These are phyloP conservation scores for Acanthoscelides obtectus DNA, from an alignment of 2,888 invertebrate species.

Conservation along the genomic window DNA sequence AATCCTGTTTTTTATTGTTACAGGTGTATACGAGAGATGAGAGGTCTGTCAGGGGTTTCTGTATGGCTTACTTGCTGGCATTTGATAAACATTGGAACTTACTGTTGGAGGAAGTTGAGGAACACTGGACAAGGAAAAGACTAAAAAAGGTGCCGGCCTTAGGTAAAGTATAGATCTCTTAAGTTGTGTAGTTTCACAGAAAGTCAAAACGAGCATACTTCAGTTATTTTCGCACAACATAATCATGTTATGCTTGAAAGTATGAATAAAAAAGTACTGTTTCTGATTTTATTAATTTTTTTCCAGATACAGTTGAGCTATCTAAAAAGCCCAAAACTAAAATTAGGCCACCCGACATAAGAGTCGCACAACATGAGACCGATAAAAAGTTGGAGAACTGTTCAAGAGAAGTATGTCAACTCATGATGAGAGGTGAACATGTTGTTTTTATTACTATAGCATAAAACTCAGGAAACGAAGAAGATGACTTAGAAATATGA, in stretches of 20 bases:
- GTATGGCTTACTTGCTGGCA: constrained; percentile 73
- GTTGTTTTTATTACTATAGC: constrained; percentile 46
- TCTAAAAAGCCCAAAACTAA: constrained; percentile 35
- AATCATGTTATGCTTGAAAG: too few species aligned
- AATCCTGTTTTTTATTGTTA: constrained; percentile 21
- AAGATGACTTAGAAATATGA: constrained; percentile 1
- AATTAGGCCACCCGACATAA: constrained; percentile 47
- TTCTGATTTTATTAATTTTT: background rate
- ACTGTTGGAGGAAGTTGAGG: constrained; percentile 75
- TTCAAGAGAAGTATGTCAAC: constrained; percentile 61
- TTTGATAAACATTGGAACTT: constrained; percentile 96
- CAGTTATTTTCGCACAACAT: too few species aligned
- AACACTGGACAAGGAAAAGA: constrained; percentile 68
- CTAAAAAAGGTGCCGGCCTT: constrained; percentile 59
- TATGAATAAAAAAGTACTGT: too few species aligned
- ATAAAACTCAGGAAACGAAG: constrained; percentile 1
- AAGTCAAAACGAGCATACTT: too few species aligned
- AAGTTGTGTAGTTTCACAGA: background rate
- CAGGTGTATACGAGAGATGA: constrained; percentile 74
- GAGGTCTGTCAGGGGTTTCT: constrained; percentile 67
- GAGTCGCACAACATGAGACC: constrained; percentile 35
- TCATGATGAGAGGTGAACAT: constrained; percentile 75
- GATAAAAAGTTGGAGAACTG: constrained; percentile 63
- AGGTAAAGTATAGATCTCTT: constrained; percentile 44
- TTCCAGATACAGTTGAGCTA: constrained; percentile 18